phyloP scores from a whole-genome alignment of 1,140 invertebrate species.

The Drosophila kohkoa region DNA sequence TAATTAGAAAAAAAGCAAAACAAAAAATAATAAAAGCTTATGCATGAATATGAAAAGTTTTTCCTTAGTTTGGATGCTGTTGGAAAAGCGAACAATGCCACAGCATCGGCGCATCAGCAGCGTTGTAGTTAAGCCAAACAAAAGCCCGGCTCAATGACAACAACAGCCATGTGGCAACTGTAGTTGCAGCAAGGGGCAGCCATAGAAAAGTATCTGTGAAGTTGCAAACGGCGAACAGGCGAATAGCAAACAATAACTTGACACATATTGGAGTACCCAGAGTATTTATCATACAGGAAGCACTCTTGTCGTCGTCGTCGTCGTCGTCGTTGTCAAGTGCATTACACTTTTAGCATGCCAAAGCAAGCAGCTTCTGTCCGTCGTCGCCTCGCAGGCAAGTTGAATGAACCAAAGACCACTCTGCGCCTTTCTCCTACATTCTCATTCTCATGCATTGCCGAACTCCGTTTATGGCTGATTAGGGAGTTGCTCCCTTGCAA shows the following conservation, averaged over 20 bases:
- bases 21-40: constrained; percentile 13
- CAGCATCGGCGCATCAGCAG: constrained; percentile 4
- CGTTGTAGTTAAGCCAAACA: constrained; percentile 22
- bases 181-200: constrained; percentile 16
- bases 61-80: constrained; percentile 39
- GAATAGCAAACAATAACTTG: constrained; percentile 51
- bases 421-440: constrained; percentile 18
- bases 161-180: not conserved
- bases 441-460: constrained; percentile 15
- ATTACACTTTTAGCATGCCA: constrained; percentile 43
- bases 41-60: constrained; percentile 35
- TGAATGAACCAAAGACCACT: constrained; percentile 32
- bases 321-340: constrained; percentile 40
- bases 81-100: constrained; percentile 41
- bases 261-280: constrained; percentile 36
- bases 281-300: constrained; percentile 53
- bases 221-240: constrained; percentile 36
- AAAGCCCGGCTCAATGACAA: constrained; percentile 52
- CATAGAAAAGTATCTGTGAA: constrained; percentile 55
- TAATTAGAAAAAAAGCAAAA: constrained; percentile 48
- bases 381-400: not conserved
- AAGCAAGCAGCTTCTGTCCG: constrained; percentile 43
- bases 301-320: constrained; percentile 32
- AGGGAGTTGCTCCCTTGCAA: constrained; percentile 49
- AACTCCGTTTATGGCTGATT: constrained; percentile 34